phyloP scores from a whole-genome alignment of 1,140 invertebrate species.

The Bombus impatiens region DNA sequence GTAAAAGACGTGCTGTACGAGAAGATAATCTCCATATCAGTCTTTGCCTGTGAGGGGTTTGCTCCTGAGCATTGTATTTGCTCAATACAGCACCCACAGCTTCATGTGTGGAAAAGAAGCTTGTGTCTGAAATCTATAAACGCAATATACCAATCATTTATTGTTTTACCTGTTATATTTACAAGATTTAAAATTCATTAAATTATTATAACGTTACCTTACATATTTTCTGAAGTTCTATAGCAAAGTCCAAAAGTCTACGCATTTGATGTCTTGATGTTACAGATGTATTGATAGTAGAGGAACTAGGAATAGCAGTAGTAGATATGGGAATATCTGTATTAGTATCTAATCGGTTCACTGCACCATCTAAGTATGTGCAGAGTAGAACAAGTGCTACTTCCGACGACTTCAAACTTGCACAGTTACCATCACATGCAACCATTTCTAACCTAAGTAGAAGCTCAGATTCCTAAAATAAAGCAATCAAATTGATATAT shows the following conservation, averaged over 20 bases:
- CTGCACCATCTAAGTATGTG: conserved; percentile 84
- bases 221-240: conserved; percentile 84
- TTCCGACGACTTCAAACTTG: conserved; percentile 86
- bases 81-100: conserved; percentile 85
- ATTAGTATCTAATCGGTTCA: conserved; percentile 72
- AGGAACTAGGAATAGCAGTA: conserved; percentile 58
- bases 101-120: conserved; percentile 84
- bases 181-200: background rate
- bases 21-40: conserved; percentile 88
- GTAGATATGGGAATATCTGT: conserved; percentile 46
- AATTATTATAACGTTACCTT: conserved; percentile 79
- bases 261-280: conserved; percentile 76
- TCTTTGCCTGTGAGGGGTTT: conserved; percentile 87
- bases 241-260: conserved; percentile 83
- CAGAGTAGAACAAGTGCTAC: conserved; percentile 88
- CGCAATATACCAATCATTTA: background rate
- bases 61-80: conserved; percentile 87
- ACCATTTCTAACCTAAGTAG: conserved; percentile 88
- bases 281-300: conserved; percentile 58
- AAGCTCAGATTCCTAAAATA: conserved; percentile 83
- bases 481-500: background rate
- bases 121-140: conserved; percentile 86
- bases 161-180: background rate
- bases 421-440: conserved; percentile 87
- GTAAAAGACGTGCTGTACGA: conserved; percentile 86